These are phyloP conservation scores for Sebastiscus albofasciatus DNA, from an alignment of 2,797 vertebrate genomes.

Conservation along the genomic window DNA sequence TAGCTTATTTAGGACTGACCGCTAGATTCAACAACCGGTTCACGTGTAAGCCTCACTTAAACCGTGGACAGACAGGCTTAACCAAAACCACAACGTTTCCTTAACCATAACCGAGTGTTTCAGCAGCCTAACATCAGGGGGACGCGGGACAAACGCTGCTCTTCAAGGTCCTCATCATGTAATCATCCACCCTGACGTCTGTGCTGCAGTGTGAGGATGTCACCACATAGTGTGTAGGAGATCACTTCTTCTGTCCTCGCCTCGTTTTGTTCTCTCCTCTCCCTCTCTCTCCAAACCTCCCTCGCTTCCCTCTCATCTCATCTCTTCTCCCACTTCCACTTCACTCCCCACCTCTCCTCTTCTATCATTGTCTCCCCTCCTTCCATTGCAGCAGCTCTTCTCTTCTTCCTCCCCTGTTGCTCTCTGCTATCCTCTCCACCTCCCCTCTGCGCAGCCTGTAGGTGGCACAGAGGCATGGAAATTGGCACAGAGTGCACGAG, in stretches of 20 bases:
- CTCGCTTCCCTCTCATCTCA: not conserved
- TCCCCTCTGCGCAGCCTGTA: constrained; percentile 42
- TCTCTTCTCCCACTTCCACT: not conserved
- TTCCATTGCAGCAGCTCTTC: not conserved
- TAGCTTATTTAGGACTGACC: not conserved
- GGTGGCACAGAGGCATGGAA: constrained; percentile 57
- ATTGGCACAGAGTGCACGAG: constrained; percentile 54
- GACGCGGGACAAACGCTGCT: not conserved
- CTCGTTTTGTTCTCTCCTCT: not conserved
- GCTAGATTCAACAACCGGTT: not conserved
- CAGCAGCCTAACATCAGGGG: not conserved
- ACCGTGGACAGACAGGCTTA: not conserved
- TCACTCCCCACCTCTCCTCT: not conserved
- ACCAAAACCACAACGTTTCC: not conserved
- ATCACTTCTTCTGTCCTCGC: not conserved
- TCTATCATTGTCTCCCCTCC: not conserved
- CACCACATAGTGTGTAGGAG: not conserved
- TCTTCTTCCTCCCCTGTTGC: constrained; percentile 1
- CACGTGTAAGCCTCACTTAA: not conserved
- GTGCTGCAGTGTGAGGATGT: not conserved
- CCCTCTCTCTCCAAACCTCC: not conserved
- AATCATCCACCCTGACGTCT: not conserved
- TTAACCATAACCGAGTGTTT: not conserved
- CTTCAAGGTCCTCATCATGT: not conserved
- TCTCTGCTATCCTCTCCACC: not conserved